Evolutionary conservation across 2,113 vertebrate genomes (phyloP), one percentile per base, ranked within the genome.

Genomic region (Rutilus rutilus): DNA sequence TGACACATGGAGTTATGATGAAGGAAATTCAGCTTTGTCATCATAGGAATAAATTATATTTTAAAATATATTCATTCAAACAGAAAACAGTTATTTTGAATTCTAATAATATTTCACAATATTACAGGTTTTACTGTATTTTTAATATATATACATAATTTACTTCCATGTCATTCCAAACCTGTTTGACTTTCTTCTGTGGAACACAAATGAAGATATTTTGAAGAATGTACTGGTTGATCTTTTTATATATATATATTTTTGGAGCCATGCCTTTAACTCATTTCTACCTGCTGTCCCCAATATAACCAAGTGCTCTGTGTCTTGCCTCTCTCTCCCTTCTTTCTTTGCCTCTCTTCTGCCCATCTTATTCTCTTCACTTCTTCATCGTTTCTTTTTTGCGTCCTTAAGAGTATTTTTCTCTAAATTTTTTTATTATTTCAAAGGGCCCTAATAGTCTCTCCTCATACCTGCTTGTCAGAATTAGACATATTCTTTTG

Each of bases 401-500:
- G n/a, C 3, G 1, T 30, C 14, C 47, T 77, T 77, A 52, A 33
- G 47, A 54, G 75, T 54, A 17, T 77, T 33, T 52, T 21, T 50
- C 7, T 33, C 8, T 88, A 84, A 27, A 80, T 92, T 83, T 88
- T 87, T 83, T 83, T 39, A 74, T 39, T 77, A 80, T 80, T 21
- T 86, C 59, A 65, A 21, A 36, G 27, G n/a, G 82, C 84, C 60
- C 87, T 88, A 52, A 50, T 65, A 50, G 83, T 84, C 84, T 86
- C 79, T 87, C 89, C 88, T 90, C 85, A 89, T 86, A 92, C 87
- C 86, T 88, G 88, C 65, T 90, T 93, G 21, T 42, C 69, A 42
- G 69, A 42, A 12, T 73, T 93, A 93, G 88, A 86, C 81, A 90
- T 91, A 88, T 91, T 6, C 57, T 71, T 79, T 79, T 52, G 45